Percentiles rank a stretch among this genome's conserved stretches.
Evolutionary conservation across 2,888 invertebrate genomes (phyloP).

Genomic region (Platycheirus albimanus): DNA sequence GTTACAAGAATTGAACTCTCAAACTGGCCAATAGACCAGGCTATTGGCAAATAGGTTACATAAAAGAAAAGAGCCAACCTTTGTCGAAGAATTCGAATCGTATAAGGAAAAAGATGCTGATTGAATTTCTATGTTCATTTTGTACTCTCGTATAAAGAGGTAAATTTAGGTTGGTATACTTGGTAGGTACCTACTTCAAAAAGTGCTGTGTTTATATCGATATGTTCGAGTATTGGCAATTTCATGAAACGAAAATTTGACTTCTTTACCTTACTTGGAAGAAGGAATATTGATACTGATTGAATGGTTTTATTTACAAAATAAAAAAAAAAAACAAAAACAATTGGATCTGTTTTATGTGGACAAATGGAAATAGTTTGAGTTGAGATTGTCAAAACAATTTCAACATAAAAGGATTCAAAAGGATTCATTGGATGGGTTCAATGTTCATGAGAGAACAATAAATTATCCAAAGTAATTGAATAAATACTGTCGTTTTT

Average conservation of each 20-base stretch:
- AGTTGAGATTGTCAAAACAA: neutral
- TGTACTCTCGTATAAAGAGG: neutral
- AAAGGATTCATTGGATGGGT: neutral
- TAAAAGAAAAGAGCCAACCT: neutral
- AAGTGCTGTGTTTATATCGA: neutral
- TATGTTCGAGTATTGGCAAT: neutral
- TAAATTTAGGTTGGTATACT: no score
- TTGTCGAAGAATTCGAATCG: neutral
- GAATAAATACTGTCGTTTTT: no score
- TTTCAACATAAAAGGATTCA: neutral
- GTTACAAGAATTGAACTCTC: neutral
- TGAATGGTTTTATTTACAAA: neutral
- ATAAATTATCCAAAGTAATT: no score
- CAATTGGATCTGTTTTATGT: neutral
- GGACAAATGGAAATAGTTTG: no score
- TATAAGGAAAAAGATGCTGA: constrained; percentile 9
- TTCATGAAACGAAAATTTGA: neutral
- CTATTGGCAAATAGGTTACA: constrained; percentile 6
- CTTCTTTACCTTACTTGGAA: constrained; percentile 2
- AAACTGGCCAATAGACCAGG: neutral
- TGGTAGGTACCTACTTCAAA: no score
- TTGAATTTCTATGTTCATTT: constrained; percentile 12
- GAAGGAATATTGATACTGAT: constrained; percentile 6
- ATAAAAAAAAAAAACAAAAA: neutral
- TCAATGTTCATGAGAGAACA: neutral